These are phyloP conservation scores for Oreochromis spilurus DNA, from an alignment of 2,113 vertebrate species.

Conservation along the genomic window DNA sequence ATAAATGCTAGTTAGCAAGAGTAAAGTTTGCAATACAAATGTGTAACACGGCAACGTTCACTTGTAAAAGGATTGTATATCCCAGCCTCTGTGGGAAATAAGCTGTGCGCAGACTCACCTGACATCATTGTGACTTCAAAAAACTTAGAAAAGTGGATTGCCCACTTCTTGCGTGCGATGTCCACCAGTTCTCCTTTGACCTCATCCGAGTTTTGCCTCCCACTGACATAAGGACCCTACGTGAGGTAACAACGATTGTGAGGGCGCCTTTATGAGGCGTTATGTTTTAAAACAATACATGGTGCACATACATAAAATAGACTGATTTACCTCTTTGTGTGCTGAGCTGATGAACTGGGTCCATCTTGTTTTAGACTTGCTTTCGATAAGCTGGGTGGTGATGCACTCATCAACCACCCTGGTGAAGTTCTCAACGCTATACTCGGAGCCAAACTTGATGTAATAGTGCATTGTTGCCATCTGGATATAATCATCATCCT, in stretches of 20 bases:
- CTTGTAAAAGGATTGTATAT: background rate
- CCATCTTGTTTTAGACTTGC: conserved; percentile 80
- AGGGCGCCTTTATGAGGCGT: background rate
- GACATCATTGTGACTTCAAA: conserved; percentile 82
- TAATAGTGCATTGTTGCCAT: conserved; percentile 83
- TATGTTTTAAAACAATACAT: background rate
- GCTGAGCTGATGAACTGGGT: conserved; percentile 73
- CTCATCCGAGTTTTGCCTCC: conserved; percentile 16
- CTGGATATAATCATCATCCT: conserved; percentile 86
- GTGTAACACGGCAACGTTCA: background rate
- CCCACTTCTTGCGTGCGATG: conserved; percentile 79
- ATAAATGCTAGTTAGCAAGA: background rate
- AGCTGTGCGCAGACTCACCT: conserved; percentile 71
- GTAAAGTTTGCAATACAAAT: background rate
- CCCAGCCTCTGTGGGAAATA: background rate
- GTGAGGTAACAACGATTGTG: background rate
- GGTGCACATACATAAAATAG: background rate
- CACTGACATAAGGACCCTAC: conserved; percentile 72
- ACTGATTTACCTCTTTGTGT: conserved; percentile 72
- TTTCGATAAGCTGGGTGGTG: conserved; percentile 75
- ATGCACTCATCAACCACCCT: conserved; percentile 80
- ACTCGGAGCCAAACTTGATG: conserved; percentile 71
- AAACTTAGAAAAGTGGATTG: conserved; percentile 87
- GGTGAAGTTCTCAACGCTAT: conserved; percentile 55
- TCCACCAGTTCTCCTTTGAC: conserved; percentile 82